phyloP scores from a whole-genome alignment of 2,113 vertebrate species.

The Acrocephalus kingi region DNA sequence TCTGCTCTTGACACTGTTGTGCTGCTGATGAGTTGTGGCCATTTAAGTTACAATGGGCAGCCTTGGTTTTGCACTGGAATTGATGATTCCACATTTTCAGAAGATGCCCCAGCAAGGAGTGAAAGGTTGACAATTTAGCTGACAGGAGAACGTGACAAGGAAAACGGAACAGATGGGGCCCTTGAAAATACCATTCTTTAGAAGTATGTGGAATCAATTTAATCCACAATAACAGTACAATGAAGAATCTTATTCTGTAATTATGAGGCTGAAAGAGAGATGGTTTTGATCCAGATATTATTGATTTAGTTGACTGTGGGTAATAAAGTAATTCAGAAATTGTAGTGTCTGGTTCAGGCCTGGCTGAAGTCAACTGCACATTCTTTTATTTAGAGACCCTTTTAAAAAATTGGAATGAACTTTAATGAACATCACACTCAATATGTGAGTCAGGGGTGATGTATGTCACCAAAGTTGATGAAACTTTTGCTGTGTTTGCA shows the following conservation, averaged over 20 bases:
- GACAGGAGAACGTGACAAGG: slow-evolving; percentile 39
- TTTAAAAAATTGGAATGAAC: slow-evolving; percentile 43
- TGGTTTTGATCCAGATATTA: slow-evolving; percentile 47
- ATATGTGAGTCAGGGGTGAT: not conserved
- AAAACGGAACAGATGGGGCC: slow-evolving; percentile 1
- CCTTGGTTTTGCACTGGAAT: not conserved
- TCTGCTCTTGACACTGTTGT: not conserved
- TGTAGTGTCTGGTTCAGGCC: not conserved
- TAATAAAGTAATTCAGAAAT: slow-evolving; percentile 48
- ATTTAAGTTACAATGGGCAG: not conserved
- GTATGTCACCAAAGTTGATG: not conserved
- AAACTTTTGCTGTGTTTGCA: slow-evolving; percentile 9
- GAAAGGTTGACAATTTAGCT: slow-evolving; percentile 46
- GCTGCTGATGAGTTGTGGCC: not conserved
- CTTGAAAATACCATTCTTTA: slow-evolving; percentile 31
- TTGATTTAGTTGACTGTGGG: slow-evolving; percentile 40
- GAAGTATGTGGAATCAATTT: slow-evolving; percentile 55
- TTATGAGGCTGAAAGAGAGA: slow-evolving; percentile 30
- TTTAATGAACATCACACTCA: slow-evolving; percentile 11
- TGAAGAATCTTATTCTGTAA: slow-evolving; percentile 40
- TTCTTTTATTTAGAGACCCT: not conserved
- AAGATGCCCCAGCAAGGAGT: not conserved
- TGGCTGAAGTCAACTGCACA: not conserved
- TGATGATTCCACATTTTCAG: slow-evolving; percentile 16
- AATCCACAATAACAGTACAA: slow-evolving; percentile 29